phyloP scores from a whole-genome alignment of 2,888 invertebrate genomes.

The Ganaspis brasiliensis region DNA sequence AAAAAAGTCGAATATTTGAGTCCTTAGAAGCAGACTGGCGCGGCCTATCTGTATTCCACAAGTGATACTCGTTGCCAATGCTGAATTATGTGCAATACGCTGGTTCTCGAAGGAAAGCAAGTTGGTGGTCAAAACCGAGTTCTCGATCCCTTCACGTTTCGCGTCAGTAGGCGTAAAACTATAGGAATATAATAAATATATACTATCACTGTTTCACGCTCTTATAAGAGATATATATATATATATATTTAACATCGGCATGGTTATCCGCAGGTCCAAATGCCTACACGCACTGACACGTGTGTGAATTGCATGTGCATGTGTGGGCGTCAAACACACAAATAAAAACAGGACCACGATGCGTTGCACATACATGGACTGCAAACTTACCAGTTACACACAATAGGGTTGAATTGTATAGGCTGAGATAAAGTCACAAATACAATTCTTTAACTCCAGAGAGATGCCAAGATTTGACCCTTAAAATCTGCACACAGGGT shows the following conservation, averaged over 20 bases:
- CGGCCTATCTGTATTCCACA: conserved; percentile 17
- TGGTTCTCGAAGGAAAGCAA: conserved; percentile 45
- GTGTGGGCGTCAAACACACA: conserved; percentile 55
- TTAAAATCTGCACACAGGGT: too few relatives aligned
- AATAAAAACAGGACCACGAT: conserved; percentile 47
- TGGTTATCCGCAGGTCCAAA: conserved; percentile 48
- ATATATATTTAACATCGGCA: conserved; percentile 40
- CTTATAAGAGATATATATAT: conserved; percentile 47
- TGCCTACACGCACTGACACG: conserved; percentile 33
- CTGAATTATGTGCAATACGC: conserved; percentile 24
- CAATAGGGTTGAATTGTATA: conserved; percentile 50
- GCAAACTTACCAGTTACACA: conserved; percentile 49
- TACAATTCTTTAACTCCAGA: neutral
- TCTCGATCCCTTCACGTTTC: conserved; percentile 44
- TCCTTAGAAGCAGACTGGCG: neutral
- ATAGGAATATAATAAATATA: conserved; percentile 54
- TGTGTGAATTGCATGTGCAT: conserved; percentile 19
- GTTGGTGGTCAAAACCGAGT: conserved; percentile 38
- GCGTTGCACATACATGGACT: conserved; percentile 48
- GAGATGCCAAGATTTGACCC: neutral
- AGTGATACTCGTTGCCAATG: conserved; percentile 35
- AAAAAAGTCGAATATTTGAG: conserved; percentile 1
- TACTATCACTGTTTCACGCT: conserved; percentile 45
- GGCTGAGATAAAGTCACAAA: conserved; percentile 50
- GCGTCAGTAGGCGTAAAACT: conserved; percentile 58